Conservation (phyloP, 2,113 vertebrate species). For the Channa argus region DNA sequence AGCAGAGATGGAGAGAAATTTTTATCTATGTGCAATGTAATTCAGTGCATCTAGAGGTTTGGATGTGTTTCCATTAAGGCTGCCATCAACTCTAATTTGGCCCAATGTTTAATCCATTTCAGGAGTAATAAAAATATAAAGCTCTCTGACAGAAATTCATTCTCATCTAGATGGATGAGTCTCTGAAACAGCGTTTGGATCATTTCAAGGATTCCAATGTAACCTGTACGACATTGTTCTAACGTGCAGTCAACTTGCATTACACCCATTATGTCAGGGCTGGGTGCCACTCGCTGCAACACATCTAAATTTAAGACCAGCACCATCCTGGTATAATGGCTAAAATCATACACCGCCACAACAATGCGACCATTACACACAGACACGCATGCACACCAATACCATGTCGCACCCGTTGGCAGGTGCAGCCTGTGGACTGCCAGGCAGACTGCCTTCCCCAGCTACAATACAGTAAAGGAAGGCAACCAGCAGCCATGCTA, state of each 20-base stretch:
- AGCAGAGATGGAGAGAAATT: background rate
- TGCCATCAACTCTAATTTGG: background rate
- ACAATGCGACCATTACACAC: constrained; percentile 32
- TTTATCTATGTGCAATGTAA: background rate
- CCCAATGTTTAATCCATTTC: background rate
- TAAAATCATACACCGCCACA: constrained; percentile 8
- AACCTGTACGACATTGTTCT: background rate
- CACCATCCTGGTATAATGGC: background rate
- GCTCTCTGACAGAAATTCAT: constrained; percentile 1
- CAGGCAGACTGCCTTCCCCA: constrained; percentile 26
- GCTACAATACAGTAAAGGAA: constrained; percentile 13
- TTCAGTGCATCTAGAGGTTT: constrained; percentile 14
- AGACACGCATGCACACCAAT: constrained; percentile 23
- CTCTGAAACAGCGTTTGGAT: constrained; percentile 3
- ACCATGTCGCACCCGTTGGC: constrained; percentile 46
- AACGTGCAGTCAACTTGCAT: constrained; percentile 35
- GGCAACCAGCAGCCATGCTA: constrained; percentile 33
- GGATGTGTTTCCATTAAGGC: background rate
- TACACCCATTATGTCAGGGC: constrained; percentile 9
- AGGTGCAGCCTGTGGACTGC: constrained; percentile 55
- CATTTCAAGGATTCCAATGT: constrained; percentile 3
- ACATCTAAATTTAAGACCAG: constrained; percentile 7
- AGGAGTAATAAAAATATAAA: background rate
- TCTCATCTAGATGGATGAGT: background rate
- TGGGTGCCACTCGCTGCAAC: constrained; percentile 10